Evolutionary conservation across 2,797 vertebrate genomes (phyloP).

Genomic region (Luscinia luscinia): DNA sequence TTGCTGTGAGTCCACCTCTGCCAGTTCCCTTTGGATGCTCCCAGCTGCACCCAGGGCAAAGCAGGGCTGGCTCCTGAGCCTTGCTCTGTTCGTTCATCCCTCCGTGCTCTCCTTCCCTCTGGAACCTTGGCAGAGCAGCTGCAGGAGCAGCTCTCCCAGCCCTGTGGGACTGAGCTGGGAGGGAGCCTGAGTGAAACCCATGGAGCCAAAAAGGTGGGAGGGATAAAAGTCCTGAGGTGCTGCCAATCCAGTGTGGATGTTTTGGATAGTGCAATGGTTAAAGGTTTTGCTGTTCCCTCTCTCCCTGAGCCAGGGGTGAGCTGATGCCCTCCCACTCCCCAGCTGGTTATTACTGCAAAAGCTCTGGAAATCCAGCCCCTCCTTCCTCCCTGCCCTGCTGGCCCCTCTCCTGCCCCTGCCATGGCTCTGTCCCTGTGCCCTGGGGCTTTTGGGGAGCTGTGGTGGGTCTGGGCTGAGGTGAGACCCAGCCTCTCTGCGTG

Average conservation of each 20-base stretch:
- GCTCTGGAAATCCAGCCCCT: background rate
- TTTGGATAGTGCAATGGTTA: background rate
- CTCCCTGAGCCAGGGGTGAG: background rate
- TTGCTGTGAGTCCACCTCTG: rapidly evolving
- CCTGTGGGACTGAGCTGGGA: rapidly evolving
- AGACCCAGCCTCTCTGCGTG: rapidly evolving
- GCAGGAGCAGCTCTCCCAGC: background rate
- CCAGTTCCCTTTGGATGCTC: background rate
- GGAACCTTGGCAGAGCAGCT: background rate
- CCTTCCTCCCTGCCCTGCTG: background rate
- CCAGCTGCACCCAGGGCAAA: background rate
- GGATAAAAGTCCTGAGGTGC: background rate
- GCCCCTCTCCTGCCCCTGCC: background rate
- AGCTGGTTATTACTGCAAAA: background rate
- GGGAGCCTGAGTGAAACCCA: background rate
- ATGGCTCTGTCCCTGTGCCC: rapidly evolving
- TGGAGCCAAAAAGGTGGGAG: background rate
- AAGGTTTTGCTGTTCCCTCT: background rate
- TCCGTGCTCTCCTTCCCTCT: background rate
- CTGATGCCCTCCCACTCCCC: background rate
- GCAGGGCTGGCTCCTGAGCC: background rate
- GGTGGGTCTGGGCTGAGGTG: background rate
- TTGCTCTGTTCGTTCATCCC: background rate
- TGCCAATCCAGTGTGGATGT: background rate
- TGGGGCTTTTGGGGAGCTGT: background rate